Evolutionary conservation across 2,888 invertebrate species (phyloP), one percentile per base, ranked within the genome.

Genomic region (Eupithecia inturbata): DNA sequence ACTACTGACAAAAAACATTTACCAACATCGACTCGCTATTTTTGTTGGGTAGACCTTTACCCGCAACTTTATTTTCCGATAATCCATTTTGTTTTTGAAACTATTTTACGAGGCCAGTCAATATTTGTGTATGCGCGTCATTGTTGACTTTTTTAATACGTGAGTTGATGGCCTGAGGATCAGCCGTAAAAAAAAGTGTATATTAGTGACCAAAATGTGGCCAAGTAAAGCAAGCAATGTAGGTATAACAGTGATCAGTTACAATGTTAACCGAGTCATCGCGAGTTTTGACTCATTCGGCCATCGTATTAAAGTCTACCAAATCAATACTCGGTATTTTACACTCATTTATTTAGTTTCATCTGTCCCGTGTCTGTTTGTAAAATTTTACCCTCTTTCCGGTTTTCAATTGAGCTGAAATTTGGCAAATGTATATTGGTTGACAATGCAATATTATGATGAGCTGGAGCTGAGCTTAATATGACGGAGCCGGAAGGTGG

Each of bases 111-210:
- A 81, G 79, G 77, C 77, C 74, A 77, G 85, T 84, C 79, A 86
- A 88, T 85, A 85, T 90, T 88, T 85, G 88, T 85, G 79, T 26
- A 26, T 36, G 22, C 39, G 39, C 36, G 39, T 36, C 36, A 31
- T 33, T 64, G 33, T 33, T 64, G 19, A 33, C 36, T 36, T 64
- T 63, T 64, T 64, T 36, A 64, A 36, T 64, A n/a, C 36, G n/a
- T n/a, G 10, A 33, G 63, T 36, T 64, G n/a, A 3, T 36, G 36
- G n/a, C 63, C 19, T 10, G 33, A 33, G 63, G 33, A 63, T 53
- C 26, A 57, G 3, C 26, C 4, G 57, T 53, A 12, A 22, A 57
- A 57, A 53, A 49, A n/a, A n/a, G n/a, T 49, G 49, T 49, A 10
- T 53, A 1, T 7, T 9, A 22, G 12, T 1, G 49, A 53, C n/a